Conservation (phyloP, 2,888 invertebrate species). For the Rambutsinella grinnellia region DNA sequence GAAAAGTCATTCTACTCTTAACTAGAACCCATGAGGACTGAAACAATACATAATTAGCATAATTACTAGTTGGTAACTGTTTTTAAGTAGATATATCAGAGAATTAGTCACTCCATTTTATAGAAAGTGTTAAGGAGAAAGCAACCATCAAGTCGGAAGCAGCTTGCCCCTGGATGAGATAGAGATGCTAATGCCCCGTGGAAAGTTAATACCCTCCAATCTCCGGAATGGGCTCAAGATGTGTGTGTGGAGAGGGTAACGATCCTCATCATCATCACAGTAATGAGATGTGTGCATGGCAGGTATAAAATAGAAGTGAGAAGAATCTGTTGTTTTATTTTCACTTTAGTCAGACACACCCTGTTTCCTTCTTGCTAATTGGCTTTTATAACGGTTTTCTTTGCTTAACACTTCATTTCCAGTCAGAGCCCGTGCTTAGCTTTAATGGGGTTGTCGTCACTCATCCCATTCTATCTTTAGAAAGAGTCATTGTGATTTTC, state of each 20-base stretch:
- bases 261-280: slow-evolving; percentile 2
- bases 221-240: neutral
- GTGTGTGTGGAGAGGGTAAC: slow-evolving; percentile 1
- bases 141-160: neutral
- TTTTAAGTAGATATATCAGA: neutral
- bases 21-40: neutral
- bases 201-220: neutral
- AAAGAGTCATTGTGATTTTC: too few species aligned
- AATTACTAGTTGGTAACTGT: slow-evolving; percentile 6
- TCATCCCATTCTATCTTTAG: neutral
- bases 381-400: neutral
- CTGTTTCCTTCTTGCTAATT: neutral
- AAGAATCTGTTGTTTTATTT: neutral
- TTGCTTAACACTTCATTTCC: slow-evolving; percentile 14
- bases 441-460: slow-evolving; percentile 24
- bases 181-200: neutral
- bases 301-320: neutral
- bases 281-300: neutral
- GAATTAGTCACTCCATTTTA: too few species aligned
- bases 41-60: slow-evolving; percentile 13
- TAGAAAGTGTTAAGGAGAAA: neutral
- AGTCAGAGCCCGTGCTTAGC: neutral
- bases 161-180: neutral
- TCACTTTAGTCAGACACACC: neutral
- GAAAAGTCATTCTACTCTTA: too few species aligned